These are phyloP conservation scores for Phortica okadai DNA, from an alignment of 2,888 invertebrate species.

Conservation along the genomic window DNA sequence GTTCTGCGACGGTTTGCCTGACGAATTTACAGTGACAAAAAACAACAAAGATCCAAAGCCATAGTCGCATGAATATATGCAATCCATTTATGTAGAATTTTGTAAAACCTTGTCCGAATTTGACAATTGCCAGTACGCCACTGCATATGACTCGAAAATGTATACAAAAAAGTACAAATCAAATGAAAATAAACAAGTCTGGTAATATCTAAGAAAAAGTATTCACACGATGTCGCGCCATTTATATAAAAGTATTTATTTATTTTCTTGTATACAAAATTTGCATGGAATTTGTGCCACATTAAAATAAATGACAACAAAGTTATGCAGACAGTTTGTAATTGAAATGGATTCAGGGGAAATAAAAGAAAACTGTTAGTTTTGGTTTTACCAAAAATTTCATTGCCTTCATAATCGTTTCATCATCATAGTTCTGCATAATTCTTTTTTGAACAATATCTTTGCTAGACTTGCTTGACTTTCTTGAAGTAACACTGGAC, in stretches of 20 bases:
- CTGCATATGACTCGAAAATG: conserved; percentile 18
- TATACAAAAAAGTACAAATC: conserved; percentile 2
- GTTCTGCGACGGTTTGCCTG: conserved; percentile 38
- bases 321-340: conserved; percentile 52
- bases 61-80: neutral
- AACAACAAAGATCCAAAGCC: neutral
- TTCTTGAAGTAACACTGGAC: too few relatives aligned
- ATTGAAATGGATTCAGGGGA: conserved; percentile 18
- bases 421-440: too few relatives aligned
- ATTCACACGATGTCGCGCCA: conserved; percentile 47
- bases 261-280: conserved; percentile 50
- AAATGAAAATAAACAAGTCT: conserved; percentile 19
- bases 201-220: conserved; percentile 17
- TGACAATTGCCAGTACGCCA: neutral
- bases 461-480: too few relatives aligned
- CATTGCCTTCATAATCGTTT: neutral
- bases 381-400: neutral
- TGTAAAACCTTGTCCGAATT: neutral
- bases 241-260: conserved; percentile 68
- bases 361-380: neutral
- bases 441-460: too few relatives aligned
- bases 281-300: conserved; percentile 69
- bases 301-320: conserved; percentile 47
- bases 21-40: conserved; percentile 14
- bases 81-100: neutral